These are phyloP conservation scores for Dynastes tityus DNA, from an alignment of 2,888 invertebrate genomes.

Conservation along the genomic window DNA sequence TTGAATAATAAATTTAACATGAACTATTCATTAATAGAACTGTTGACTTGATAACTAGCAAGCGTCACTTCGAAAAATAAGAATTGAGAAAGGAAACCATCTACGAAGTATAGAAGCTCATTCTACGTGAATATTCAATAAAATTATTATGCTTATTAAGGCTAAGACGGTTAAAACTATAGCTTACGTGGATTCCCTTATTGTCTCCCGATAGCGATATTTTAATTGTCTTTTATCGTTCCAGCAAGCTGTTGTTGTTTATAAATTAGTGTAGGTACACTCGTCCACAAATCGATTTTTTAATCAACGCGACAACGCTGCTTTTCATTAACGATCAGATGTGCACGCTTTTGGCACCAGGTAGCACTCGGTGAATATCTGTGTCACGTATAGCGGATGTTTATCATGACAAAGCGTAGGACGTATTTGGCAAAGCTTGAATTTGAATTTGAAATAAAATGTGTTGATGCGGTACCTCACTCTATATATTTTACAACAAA, in stretches of 20 bases:
- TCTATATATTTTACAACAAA: too few species aligned
- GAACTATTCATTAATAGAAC: conserved; percentile 16
- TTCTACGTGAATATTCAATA: too few species aligned
- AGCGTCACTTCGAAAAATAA: background rate
- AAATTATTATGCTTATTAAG: too few species aligned
- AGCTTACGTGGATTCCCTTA: background rate
- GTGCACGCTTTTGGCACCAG: conserved; percentile 34
- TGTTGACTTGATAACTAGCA: background rate
- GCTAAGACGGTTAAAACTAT: too few species aligned
- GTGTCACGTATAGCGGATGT: conserved; percentile 6
- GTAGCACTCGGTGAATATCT: background rate
- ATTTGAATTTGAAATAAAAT: too few species aligned
- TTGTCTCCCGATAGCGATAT: conserved; percentile 3
- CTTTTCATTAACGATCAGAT: conserved; percentile 30
- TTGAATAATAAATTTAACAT: background rate
- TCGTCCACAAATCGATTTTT: conserved; percentile 32
- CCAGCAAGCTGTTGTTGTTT: conserved; percentile 1
- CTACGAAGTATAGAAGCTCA: too few species aligned
- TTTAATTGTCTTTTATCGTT: conserved; percentile 27
- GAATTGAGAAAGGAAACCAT: background rate
- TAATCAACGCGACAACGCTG: conserved; percentile 8
- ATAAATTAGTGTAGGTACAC: conserved; percentile 1
- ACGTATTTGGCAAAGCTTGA: background rate
- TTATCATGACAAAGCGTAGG: background rate
- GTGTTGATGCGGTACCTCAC: too few species aligned